phyloP scores from a whole-genome alignment of 2,888 invertebrate species.

The Coenonympha arcania region DNA sequence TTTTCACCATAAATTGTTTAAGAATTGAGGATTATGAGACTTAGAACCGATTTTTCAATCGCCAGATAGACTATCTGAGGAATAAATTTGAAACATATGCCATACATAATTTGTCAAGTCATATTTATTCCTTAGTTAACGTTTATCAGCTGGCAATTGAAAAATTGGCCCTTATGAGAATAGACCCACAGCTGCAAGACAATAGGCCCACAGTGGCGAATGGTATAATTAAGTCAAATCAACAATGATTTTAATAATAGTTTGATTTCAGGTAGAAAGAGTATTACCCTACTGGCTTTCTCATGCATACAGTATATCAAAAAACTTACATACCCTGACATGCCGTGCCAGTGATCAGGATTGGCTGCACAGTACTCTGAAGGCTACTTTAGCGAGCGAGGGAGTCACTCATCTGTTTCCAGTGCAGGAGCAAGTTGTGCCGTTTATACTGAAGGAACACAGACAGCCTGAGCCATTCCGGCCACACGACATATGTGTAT shows the following conservation, averaged over 20 bases:
- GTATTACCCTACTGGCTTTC: constrained; percentile 91
- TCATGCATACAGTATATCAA: constrained; percentile 84
- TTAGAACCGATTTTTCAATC: too few relatives aligned
- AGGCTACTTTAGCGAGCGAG: constrained; percentile 78
- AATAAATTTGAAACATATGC: too few relatives aligned
- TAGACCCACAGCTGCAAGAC: too few relatives aligned
- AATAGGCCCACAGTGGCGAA: too few relatives aligned
- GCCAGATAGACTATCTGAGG: too few relatives aligned
- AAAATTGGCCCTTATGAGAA: too few relatives aligned
- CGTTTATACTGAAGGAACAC: constrained; percentile 80
- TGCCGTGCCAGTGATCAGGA: constrained; percentile 71
- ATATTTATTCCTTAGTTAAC: too few relatives aligned
- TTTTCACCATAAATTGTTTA: too few relatives aligned
- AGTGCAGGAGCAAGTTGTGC: constrained; percentile 85
- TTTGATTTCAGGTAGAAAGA: constrained; percentile 76
- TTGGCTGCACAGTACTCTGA: constrained; percentile 77
- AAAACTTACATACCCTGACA: constrained; percentile 76
- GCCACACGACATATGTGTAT: constrained; percentile 94
- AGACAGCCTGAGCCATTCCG: constrained; percentile 76
- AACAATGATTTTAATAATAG: not conserved
- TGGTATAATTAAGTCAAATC: too few relatives aligned
- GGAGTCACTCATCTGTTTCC: constrained; percentile 87
- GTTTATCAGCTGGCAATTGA: too few relatives aligned
- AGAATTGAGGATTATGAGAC: too few relatives aligned
- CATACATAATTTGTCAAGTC: too few relatives aligned